A percentile compares a stretch with the other conserved stretches of the same genome.
phyloP scores from a whole-genome alignment of 2,113 vertebrate genomes.

The Paramormyrops kingsleyae region DNA sequence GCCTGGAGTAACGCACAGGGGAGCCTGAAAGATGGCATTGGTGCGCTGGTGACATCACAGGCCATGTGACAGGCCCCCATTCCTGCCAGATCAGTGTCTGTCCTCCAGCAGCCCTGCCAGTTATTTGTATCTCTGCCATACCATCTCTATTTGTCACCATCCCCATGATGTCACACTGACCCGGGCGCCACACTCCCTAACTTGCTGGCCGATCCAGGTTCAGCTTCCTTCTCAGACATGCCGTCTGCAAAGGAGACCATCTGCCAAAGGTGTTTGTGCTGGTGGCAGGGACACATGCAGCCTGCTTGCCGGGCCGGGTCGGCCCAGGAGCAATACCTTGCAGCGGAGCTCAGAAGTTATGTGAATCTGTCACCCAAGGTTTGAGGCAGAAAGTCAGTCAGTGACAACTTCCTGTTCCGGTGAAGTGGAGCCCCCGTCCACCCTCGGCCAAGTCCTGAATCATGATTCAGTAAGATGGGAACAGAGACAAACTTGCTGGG shows the following conservation, averaged over 20 bases:
- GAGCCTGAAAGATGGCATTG: neutral
- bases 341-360: neutral
- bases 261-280: conserved; percentile 19
- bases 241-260: neutral
- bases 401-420: neutral
- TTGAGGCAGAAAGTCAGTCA: neutral
- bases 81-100: neutral
- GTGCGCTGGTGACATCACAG: neutral
- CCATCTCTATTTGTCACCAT: conserved; percentile 13
- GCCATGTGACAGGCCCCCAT: neutral
- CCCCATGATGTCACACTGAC: neutral
- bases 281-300: neutral
- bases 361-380: neutral
- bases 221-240: neutral
- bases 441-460: neutral
- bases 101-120: conserved; percentile 14
- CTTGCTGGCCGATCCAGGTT: neutral
- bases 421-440: neutral
- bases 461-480: neutral
- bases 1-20: neutral
- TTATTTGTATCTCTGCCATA: conserved; percentile 31
- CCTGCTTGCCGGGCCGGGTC: neutral
- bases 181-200: neutral
- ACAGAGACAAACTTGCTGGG: neutral
- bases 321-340: neutral